These are phyloP conservation scores for Gambelia wislizenii DNA, from an alignment of 2,797 vertebrate genomes.

Conservation along the genomic window DNA sequence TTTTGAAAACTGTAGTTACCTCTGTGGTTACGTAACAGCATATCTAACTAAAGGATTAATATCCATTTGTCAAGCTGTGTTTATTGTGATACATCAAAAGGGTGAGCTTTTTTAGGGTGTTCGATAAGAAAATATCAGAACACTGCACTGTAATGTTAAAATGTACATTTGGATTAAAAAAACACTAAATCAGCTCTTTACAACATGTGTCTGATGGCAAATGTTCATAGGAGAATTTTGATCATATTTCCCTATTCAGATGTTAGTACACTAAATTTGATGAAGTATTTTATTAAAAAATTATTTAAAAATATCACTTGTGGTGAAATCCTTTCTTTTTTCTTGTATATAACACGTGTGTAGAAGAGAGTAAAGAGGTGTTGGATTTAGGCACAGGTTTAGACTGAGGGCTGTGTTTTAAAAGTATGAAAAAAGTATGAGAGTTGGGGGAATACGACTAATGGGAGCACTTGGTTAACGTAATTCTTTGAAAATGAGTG, in stretches of 20 bases:
- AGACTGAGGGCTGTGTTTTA: background rate
- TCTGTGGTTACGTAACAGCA: background rate
- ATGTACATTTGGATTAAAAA: constrained; percentile 38
- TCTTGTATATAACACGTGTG: constrained; percentile 18
- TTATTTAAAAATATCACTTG: constrained; percentile 68
- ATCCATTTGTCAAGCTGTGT: constrained; percentile 32
- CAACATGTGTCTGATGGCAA: constrained; percentile 19
- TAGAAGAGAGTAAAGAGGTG: background rate
- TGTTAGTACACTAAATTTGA: constrained; percentile 55
- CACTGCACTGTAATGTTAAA: constrained; percentile 47
- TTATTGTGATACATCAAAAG: constrained; percentile 53
- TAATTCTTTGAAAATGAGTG: too few species aligned
- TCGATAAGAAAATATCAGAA: constrained; percentile 64
- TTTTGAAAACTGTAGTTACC: background rate
- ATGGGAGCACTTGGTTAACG: background rate
- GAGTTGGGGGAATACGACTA: background rate
- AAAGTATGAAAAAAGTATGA: background rate
- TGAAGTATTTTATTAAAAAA: constrained; percentile 79
- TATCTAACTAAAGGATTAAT: background rate
- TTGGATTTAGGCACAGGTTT: background rate
- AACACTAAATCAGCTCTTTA: constrained; percentile 26
- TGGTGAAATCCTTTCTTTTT: constrained; percentile 50
- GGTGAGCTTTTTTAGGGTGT: constrained; percentile 55
- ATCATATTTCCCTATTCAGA: constrained; percentile 23
- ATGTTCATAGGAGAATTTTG: constrained; percentile 42